Evolutionary conservation across 2,113 vertebrate species (phyloP), one percentile per base, ranked within the genome.

Genomic region (Natator depressus): DNA sequence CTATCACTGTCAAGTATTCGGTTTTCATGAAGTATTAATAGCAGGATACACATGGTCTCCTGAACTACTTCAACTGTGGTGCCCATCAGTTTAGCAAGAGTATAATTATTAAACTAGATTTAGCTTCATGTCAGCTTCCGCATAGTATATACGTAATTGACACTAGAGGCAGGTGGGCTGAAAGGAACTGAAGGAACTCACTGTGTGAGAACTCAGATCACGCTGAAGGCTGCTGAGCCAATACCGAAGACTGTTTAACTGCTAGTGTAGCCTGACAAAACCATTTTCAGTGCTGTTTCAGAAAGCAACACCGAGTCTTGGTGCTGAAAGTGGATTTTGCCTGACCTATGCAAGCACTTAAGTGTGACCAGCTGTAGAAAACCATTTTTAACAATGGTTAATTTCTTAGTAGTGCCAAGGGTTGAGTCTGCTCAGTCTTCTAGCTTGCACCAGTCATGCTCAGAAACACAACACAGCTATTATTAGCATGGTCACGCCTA

Each of bases 181-280:
- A 93, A 81, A 93, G 46, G 31, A 57, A 49, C 51, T 47, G 4
- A 13, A 16, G n/a, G 42, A 69, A 9, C 20, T 10, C 59, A 27
- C 22, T 85, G 9, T 49, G 78, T 82, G 76, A 95, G 50, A 42
- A 49, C 49, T 80, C 17, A 49, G 47, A 82, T 5, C 57, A 59
- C 55, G 3, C 4, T 72, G 25, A 38, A 78, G 84, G 42, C 11
- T 24, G 7, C 11, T 51, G 10, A 10, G 24, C 16, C 59, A 59
- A 10, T 27, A 27, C 0, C 16, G 4, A 31, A 10, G 22, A 29
- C 25, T 85, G 22, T 88, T 90, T 14, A 62, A 38, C 42, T 54
- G 81, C 5, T 82, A 75, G 79, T 31, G 49, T 10, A 72, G 79
- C 14, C 19, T 14, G 10, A n/a, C 1, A 0, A 1, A 87, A 20